Evolutionary conservation across 1,140 invertebrate genomes (phyloP), one percentile per base, ranked within the genome.

Genomic region (Homalodisca vitripennis): DNA sequence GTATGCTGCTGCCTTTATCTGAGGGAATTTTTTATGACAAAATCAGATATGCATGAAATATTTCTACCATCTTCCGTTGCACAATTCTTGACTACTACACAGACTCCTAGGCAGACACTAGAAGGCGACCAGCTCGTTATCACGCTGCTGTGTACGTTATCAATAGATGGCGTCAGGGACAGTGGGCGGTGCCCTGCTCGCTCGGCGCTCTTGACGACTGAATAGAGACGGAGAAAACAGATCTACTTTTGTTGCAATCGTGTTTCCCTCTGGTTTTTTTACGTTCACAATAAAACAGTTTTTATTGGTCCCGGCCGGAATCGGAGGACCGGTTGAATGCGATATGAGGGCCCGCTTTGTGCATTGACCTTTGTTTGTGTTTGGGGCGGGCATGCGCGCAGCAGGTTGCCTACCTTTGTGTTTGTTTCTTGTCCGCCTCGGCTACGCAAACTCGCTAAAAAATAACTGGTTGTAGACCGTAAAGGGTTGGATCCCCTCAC

Each of bases 71-170:
- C n/a, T n/a, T n/a, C n/a, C n/a, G n/a, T n/a, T n/a, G n/a, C n/a
- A n/a, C n/a, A n/a, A n/a, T n/a, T n/a, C n/a, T n/a, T n/a, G n/a
- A n/a, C n/a, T n/a, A n/a, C n/a, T n/a, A n/a, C n/a, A n/a, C n/a
- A n/a, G n/a, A n/a, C n/a, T n/a, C n/a, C n/a, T n/a, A n/a, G 6
- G 34, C 34, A 41, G 34, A 10, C 34, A 41, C 34, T 10, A 41
- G 34, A 41, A 6, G 17, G 17, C 6, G 34, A 41, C 34, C 34
- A 51, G 6, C 48, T 51, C 48, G 48, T 51, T 51, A 51, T 51
- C 48, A 51, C 55, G 6, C n/a, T n/a, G n/a, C n/a, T n/a, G n/a
- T n/a, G n/a, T n/a, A n/a, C 27, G 55, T 60, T 60, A 60, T 60
- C 55, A 60, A 26, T 60, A 60, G 55, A 60, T 60, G 55, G 55